Evolutionary conservation across 2,113 vertebrate genomes (phyloP).

Genomic region (Lontra canadensis): DNA sequence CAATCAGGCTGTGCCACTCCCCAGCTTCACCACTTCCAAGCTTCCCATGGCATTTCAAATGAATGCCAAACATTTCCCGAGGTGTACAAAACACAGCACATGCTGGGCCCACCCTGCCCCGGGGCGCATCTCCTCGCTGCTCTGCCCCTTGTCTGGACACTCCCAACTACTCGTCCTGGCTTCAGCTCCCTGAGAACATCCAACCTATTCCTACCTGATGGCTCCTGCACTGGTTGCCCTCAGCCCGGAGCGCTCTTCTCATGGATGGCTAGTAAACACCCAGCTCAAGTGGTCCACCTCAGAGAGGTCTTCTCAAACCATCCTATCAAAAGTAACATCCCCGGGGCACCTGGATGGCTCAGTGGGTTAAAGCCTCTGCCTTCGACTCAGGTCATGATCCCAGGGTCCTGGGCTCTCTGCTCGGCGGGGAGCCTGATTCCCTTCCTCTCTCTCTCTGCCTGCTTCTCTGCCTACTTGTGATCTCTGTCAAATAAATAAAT

Average conservation of each 20-base stretch:
- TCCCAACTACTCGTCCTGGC: fast-evolving
- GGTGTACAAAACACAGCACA: neutral
- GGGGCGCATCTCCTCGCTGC: neutral
- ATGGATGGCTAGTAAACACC: neutral
- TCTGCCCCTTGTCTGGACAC: neutral
- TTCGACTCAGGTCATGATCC: no score
- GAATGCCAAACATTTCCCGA: neutral
- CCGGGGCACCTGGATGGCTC: no score
- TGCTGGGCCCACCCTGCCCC: neutral
- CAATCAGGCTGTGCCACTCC: neutral
- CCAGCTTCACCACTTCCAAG: neutral
- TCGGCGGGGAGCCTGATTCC: no score
- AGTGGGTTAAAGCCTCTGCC: no score
- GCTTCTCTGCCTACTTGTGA: no score
- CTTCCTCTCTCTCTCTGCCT: no score
- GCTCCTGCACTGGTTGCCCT: neutral
- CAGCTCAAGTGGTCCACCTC: neutral
- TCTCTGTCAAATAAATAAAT: no score
- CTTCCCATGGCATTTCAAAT: neutral
- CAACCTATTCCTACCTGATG: neutral
- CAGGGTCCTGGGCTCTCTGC: no score
- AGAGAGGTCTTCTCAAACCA: neutral
- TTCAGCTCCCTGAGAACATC: neutral
- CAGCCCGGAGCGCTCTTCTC: neutral
- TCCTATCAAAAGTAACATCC: neutral